Conservation (phyloP, 2,113 vertebrate species). For the Sapajus apella region DNA sequence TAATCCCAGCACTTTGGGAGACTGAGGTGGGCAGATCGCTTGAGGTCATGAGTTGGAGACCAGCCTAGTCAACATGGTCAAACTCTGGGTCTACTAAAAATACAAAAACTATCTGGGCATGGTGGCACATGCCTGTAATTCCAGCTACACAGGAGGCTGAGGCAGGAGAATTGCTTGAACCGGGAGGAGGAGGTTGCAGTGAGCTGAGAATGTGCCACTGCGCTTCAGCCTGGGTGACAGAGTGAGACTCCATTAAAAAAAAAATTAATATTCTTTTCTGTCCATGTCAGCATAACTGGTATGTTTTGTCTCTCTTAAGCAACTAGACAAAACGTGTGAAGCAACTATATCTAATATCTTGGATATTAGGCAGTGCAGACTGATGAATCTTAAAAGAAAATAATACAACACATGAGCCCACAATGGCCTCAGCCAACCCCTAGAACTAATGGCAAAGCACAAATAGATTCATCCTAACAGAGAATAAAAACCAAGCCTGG, state of each 20-base stretch:
- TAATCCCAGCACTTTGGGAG: no score
- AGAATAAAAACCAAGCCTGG: neutral
- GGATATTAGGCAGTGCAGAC: neutral
- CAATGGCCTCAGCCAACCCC: neutral
- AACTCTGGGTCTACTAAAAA: no score
- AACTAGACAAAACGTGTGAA: neutral
- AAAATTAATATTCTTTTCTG: neutral
- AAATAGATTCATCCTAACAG: constrained; percentile 12
- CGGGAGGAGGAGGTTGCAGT: no score
- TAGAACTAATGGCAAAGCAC: neutral
- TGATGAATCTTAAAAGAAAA: neutral
- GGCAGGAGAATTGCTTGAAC: no score
- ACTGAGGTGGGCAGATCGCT: no score
- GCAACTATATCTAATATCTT: neutral
- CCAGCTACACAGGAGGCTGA: no score
- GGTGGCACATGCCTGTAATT: no score
- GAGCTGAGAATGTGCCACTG: neutral
- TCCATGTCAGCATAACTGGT: neutral
- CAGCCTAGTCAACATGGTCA: no score
- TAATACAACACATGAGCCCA: neutral
- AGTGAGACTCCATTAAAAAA: no score
- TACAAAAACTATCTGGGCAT: no score
- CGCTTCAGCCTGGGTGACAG: neutral
- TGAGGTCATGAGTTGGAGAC: no score
- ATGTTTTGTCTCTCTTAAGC: neutral